phyloP scores from a whole-genome alignment of 2,113 vertebrate genomes.

The Myotis yumanensis region DNA sequence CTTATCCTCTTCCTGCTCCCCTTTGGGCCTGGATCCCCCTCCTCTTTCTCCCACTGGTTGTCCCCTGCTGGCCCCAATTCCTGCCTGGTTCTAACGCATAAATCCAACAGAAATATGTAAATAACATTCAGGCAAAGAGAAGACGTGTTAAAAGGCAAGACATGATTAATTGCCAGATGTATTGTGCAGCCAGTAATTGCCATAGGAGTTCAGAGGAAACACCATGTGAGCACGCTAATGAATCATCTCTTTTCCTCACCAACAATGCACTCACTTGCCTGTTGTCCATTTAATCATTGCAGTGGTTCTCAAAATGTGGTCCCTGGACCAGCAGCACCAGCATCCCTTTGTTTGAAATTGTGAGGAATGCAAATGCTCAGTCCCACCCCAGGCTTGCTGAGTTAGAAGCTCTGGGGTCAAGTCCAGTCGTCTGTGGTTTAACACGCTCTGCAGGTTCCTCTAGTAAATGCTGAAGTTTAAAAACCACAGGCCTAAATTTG shows the following conservation, averaged over 20 bases:
- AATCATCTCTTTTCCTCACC: background rate
- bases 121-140: conserved; percentile 44
- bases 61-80: background rate
- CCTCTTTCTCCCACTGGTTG: background rate
- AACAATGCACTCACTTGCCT: background rate
- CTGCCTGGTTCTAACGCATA: background rate
- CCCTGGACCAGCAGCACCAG: background rate
- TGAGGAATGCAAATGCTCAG: background rate
- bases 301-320: background rate
- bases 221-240: background rate
- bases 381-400: background rate
- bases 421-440: background rate
- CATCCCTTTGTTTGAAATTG: background rate
- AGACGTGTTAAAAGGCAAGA: conserved; percentile 42
- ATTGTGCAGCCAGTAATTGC: conserved; percentile 13
- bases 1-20: background rate
- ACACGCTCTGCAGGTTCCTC: background rate
- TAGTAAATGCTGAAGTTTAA: background rate
- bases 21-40: background rate
- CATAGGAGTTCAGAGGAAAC: conserved; percentile 2
- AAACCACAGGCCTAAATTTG: background rate
- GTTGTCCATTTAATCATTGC: background rate
- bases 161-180: conserved; percentile 48
- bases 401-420: background rate
- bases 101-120: conserved; percentile 47